Evolutionary conservation across 2,888 invertebrate genomes (phyloP).

Genomic region (Dolichopus griseipennis): DNA sequence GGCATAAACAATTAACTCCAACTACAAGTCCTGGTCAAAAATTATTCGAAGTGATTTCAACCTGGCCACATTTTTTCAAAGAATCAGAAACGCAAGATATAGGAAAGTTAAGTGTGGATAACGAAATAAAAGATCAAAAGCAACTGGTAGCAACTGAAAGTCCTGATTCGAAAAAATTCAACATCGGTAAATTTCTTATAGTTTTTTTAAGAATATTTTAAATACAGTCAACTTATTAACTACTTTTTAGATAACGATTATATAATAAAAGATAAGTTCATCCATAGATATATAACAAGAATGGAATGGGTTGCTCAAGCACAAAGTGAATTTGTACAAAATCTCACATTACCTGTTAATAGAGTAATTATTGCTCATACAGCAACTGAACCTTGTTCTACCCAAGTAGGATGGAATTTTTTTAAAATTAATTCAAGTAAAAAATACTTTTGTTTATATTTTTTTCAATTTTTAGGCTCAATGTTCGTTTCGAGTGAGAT

Average conservation of each 20-base stretch:
- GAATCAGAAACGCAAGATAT: too few species aligned
- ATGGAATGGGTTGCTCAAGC: background rate
- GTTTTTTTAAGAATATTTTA: too few species aligned
- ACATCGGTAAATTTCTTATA: too few species aligned
- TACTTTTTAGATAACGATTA: too few species aligned
- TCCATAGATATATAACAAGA: slow-evolving; percentile 43
- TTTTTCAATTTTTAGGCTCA: slow-evolving; percentile 44
- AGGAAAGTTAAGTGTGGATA: slow-evolving; percentile 53
- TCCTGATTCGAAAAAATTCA: too few species aligned
- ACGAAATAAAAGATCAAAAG: slow-evolving; percentile 58
- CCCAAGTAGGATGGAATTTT: background rate
- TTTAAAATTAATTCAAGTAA: too few species aligned
- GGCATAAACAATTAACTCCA: slow-evolving; percentile 56
- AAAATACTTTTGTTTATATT: too few species aligned
- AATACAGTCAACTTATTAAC: too few species aligned
- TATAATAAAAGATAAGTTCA: too few species aligned
- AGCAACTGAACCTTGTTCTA: slow-evolving; percentile 6
- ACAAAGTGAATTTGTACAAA: background rate
- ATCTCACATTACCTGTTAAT: background rate
- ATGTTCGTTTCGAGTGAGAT: slow-evolving; percentile 47
- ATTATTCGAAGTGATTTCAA: slow-evolving; percentile 53
- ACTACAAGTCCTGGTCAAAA: slow-evolving; percentile 62
- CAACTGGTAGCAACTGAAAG: slow-evolving; percentile 59
- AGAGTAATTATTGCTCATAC: slow-evolving; percentile 15
- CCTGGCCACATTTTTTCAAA: slow-evolving; percentile 53